A percentile compares a stretch with the other conserved stretches of the same genome.
Evolutionary conservation across 2,797 vertebrate genomes (phyloP).

Genomic region (Cirrhinus mrigala): DNA sequence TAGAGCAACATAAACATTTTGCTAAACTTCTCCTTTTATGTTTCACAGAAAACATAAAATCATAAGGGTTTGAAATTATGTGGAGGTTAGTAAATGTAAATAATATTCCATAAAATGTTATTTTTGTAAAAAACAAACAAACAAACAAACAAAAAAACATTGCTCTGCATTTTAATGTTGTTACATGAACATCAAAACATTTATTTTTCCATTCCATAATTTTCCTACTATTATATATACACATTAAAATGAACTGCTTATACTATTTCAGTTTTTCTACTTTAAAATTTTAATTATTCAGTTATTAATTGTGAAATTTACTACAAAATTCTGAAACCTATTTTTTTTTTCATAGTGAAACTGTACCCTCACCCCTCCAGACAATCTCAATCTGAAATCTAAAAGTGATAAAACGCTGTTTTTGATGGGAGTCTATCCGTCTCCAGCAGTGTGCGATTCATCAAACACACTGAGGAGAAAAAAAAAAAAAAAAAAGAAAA

Average conservation of each 20-base stretch:
- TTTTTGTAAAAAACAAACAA: too few species aligned
- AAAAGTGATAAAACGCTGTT: not conserved
- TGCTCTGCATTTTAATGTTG: too few species aligned
- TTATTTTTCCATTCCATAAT: not conserved
- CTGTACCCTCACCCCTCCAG: not conserved
- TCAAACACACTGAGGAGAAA: slow-evolving; percentile 15
- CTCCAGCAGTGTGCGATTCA: not conserved
- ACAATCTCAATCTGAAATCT: not conserved
- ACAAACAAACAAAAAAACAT: too few species aligned
- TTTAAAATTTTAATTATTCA: too few species aligned
- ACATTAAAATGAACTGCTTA: too few species aligned
- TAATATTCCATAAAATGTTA: too few species aligned
- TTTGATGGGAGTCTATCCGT: not conserved
- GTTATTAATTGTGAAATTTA: too few species aligned
- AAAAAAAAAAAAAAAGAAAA: too few species aligned
- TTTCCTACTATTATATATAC: not conserved
- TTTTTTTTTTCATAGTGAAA: not conserved
- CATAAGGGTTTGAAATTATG: not conserved
- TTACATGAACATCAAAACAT: not conserved
- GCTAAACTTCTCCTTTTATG: not conserved
- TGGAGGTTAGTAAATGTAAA: not conserved
- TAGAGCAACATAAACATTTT: not conserved
- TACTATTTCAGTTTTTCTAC: too few species aligned
- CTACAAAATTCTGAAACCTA: too few species aligned
- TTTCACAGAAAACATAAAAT: not conserved